Evolutionary conservation across 2,888 invertebrate species (phyloP).

Genomic region (Pandemis corylana): DNA sequence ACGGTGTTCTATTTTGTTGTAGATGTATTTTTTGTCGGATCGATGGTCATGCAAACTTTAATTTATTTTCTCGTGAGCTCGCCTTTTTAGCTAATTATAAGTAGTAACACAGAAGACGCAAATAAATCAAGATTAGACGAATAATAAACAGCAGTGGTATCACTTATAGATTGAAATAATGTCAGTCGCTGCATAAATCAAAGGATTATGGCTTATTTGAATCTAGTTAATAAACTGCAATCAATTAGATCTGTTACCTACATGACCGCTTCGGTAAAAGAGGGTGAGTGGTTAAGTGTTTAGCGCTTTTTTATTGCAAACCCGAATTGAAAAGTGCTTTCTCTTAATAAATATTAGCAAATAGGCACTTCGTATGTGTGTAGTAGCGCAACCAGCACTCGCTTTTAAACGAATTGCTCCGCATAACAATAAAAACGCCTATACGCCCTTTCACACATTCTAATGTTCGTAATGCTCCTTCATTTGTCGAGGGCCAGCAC

Average conservation of each 20-base stretch:
- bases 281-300: slow-evolving; percentile 25
- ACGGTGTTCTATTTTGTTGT: background rate
- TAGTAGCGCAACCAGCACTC: slow-evolving; percentile 74
- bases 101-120: slow-evolving; percentile 23
- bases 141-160: slow-evolving; percentile 53
- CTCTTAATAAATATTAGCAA: slow-evolving; percentile 80
- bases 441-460: slow-evolving; percentile 83
- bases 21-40: background rate
- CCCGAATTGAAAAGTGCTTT: slow-evolving; percentile 55
- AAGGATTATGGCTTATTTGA: slow-evolving; percentile 3
- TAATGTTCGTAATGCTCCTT: slow-evolving; percentile 82
- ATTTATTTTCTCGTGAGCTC: background rate
- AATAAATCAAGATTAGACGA: slow-evolving; percentile 65
- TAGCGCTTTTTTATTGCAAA: slow-evolving; percentile 48
- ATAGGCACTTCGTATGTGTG: slow-evolving; percentile 75
- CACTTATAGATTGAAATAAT: slow-evolving; percentile 44
- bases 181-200: slow-evolving; percentile 43
- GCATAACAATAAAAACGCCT: slow-evolving; percentile 83
- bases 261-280: slow-evolving; percentile 9
- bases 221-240: slow-evolving; percentile 16
- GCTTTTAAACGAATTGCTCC: slow-evolving; percentile 84
- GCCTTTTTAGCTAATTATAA: slow-evolving; percentile 31
- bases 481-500: slow-evolving; percentile 83
- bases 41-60: background rate
- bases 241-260: background rate